Evolutionary conservation across 2,888 invertebrate species (phyloP).

Genomic region (Oscheius sp.): DNA sequence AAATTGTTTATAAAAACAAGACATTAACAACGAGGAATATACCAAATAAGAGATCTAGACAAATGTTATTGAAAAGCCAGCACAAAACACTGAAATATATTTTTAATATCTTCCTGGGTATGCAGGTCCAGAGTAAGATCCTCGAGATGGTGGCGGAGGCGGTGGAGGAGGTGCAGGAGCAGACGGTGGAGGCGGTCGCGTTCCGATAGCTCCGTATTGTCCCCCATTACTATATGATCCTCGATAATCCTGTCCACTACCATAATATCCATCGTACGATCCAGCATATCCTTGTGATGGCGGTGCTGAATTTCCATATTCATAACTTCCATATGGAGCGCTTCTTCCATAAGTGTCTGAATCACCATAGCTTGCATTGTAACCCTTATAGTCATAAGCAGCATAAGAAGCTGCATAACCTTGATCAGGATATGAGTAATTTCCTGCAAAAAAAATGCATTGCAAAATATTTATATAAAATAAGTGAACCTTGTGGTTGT

Average conservation of each 20-base stretch:
- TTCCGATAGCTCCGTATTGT: neutral
- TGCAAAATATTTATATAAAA: neutral
- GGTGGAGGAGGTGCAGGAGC: conserved; percentile 15
- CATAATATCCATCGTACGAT: neutral
- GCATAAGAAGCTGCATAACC: conserved; percentile 4
- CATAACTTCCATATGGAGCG: neutral
- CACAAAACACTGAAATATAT: neutral
- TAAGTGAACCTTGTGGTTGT: neutral
- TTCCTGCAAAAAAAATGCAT: conserved; percentile 7
- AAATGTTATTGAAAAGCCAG: neutral
- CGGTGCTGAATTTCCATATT: no score
- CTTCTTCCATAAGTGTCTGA: conserved; percentile 3
- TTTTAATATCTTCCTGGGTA: conserved; percentile 7
- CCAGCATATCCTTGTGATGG: no score
- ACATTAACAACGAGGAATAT: neutral
- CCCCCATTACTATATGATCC: conserved; percentile 3
- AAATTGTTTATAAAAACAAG: no score
- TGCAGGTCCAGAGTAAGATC: neutral
- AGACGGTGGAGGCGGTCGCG: neutral
- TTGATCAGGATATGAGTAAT: neutral
- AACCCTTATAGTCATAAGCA: conserved; percentile 20
- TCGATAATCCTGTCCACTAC: neutral
- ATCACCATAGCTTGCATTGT: neutral
- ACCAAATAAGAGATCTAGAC: conserved; percentile 1
- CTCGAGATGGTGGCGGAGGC: neutral